phyloP scores from a whole-genome alignment of 2,797 vertebrate species.

The Poecilia velifera region DNA sequence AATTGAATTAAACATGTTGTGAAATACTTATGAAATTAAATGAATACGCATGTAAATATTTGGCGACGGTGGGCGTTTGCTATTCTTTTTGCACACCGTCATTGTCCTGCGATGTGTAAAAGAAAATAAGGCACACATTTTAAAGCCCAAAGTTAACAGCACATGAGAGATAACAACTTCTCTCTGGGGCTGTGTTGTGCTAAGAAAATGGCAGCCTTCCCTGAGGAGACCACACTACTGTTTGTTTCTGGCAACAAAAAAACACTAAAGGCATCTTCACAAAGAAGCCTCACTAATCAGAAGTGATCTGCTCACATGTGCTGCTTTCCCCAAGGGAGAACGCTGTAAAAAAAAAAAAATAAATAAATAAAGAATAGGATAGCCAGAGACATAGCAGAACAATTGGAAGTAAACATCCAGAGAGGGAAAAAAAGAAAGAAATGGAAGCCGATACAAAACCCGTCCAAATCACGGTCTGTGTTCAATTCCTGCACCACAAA shows the following conservation, averaged over 20 bases:
- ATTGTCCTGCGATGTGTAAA: slow-evolving; percentile 44
- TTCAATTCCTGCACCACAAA: slow-evolving; percentile 11
- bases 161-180: slow-evolving; percentile 69
- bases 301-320: slow-evolving; percentile 76
- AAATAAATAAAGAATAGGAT: slow-evolving; percentile 7
- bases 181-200: slow-evolving; percentile 56
- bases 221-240: slow-evolving; percentile 70
- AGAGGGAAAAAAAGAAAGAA: neutral
- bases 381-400: slow-evolving; percentile 52
- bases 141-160: slow-evolving; percentile 69
- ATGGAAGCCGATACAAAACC: neutral
- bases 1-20: slow-evolving; percentile 69
- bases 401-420: slow-evolving; percentile 48
- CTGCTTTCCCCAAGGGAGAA: slow-evolving; percentile 54
- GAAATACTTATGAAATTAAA: slow-evolving; percentile 21
- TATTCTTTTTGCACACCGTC: slow-evolving; percentile 40
- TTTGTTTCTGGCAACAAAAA: slow-evolving; percentile 72
- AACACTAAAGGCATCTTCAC: slow-evolving; percentile 69
- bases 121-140: slow-evolving; percentile 61
- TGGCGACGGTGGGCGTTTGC: slow-evolving; percentile 14
- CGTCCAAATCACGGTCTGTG: slow-evolving; percentile 1
- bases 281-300: slow-evolving; percentile 72
- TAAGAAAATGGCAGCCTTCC: slow-evolving; percentile 64
- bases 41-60: neutral
- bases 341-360: slow-evolving; percentile 17